These are phyloP conservation scores for Aphelinus atriplicis DNA, from an alignment of 1,140 invertebrate genomes.

Conservation along the genomic window DNA sequence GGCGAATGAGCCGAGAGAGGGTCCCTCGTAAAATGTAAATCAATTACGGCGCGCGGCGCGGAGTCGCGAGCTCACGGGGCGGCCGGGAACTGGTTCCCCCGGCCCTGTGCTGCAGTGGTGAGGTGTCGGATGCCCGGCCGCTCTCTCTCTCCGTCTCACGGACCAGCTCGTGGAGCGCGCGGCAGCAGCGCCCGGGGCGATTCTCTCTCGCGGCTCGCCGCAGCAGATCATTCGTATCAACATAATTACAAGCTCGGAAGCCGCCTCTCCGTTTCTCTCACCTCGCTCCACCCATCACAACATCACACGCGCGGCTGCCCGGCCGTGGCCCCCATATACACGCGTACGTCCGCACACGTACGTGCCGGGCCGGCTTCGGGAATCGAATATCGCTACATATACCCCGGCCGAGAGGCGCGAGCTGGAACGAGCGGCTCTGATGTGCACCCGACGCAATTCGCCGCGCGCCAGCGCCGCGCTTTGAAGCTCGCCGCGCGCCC, in stretches of 20 bases:
- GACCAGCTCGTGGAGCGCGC: background rate
- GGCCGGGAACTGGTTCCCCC: constrained; percentile 64
- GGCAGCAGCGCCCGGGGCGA: constrained; percentile 60
- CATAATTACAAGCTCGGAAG: constrained; percentile 68
- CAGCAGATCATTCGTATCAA: constrained; percentile 67
- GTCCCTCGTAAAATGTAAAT: constrained; percentile 67
- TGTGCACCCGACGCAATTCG: constrained; percentile 28
- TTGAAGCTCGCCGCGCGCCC: constrained; percentile 30
- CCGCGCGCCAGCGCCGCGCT: background rate
- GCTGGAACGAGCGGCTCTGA: background rate
- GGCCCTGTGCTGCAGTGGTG: constrained; percentile 58
- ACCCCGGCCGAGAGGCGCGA: too few species aligned
- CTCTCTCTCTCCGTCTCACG: background rate
- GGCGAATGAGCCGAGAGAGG: constrained; percentile 40
- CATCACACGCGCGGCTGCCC: constrained; percentile 58
- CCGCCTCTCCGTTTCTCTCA: constrained; percentile 67
- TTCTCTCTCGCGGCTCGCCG: constrained; percentile 55
- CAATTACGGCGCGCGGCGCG: constrained; percentile 60
- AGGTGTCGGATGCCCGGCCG: background rate
- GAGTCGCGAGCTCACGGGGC: too few species aligned
- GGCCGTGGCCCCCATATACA: background rate
- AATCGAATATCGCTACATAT: constrained; percentile 22
- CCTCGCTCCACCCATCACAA: constrained; percentile 66
- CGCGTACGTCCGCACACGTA: background rate
- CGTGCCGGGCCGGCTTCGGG: constrained; percentile 5